Conservation (phyloP, 2,888 invertebrate species). For the Glaucopsyche alexis region DNA sequence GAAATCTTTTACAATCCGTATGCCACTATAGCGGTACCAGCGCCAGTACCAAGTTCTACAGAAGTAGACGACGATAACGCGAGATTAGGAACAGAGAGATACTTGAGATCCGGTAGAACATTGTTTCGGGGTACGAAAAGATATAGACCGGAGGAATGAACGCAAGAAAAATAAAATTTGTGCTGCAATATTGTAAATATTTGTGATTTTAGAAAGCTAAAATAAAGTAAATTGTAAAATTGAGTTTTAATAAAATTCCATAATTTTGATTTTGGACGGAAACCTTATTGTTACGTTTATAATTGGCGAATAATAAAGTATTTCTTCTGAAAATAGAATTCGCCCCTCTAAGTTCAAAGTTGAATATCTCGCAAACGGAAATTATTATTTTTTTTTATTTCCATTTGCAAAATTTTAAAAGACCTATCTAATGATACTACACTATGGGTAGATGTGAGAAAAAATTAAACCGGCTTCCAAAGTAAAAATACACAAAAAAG, state of each 20-base stretch:
- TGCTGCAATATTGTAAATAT: constrained; percentile 26
- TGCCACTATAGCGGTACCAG: background rate
- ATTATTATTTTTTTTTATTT: too few species aligned
- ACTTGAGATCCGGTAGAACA: constrained; percentile 50
- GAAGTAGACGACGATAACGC: constrained; percentile 40
- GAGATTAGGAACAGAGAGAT: constrained; percentile 60
- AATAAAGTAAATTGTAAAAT: background rate
- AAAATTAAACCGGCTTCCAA: too few species aligned
- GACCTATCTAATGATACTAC: too few species aligned
- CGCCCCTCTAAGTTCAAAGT: too few species aligned
- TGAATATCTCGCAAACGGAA: too few species aligned
- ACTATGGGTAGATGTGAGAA: too few species aligned
- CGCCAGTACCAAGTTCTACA: background rate
- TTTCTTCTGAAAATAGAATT: too few species aligned
- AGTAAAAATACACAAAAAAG: too few species aligned
- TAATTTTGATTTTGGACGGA: background rate
- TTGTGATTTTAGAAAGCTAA: background rate
- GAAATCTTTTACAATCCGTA: constrained; percentile 28
- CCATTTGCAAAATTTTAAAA: too few species aligned
- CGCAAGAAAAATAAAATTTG: constrained; percentile 35
- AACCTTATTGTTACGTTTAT: too few species aligned
- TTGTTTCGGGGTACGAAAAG: constrained; percentile 55
- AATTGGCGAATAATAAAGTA: too few species aligned
- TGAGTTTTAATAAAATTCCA: background rate
- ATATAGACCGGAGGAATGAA: constrained; percentile 51